These are phyloP conservation scores for Ophiothrix spiculata DNA, from an alignment of 35 echinoderm and acorn worm genomes.

Conservation along the genomic window DNA sequence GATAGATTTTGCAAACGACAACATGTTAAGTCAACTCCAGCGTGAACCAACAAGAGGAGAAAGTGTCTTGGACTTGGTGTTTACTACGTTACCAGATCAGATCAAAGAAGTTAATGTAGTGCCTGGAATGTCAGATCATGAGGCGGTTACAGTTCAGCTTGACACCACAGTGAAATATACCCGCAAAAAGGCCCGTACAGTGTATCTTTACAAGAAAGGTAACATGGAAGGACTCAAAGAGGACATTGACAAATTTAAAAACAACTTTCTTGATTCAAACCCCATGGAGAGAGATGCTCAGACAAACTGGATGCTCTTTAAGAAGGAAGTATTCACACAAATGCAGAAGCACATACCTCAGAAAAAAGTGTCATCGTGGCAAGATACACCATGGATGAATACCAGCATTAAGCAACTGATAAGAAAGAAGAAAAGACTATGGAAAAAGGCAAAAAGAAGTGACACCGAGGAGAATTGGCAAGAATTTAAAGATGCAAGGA, in stretches of 20 bases:
- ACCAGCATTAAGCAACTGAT: conserved; percentile 18
- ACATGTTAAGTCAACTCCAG: conserved; percentile 23
- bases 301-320: conserved; percentile 12
- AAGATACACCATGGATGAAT: conserved; percentile 37
- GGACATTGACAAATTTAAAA: neutral
- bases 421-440: conserved; percentile 25
- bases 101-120: neutral
- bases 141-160: too few relatives aligned
- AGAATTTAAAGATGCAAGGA: neutral
- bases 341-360: conserved; percentile 13
- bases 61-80: conserved; percentile 11
- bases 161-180: conserved; percentile 17
- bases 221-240: conserved; percentile 39
- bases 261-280: neutral
- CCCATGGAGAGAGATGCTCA: conserved; percentile 14
- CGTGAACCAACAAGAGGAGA: neutral
- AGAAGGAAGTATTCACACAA: neutral
- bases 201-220: conserved; percentile 38
- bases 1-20: neutral
- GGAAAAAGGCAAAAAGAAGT: conserved; percentile 17
- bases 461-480: conserved; percentile 2
- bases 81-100: conserved; percentile 28
- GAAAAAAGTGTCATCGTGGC: conserved; percentile 6
- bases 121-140: too few relatives aligned
- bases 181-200: conserved; percentile 24